These are phyloP conservation scores for Anas flavirostris DNA, from an alignment of 2,797 vertebrate species.

Conservation along the genomic window DNA sequence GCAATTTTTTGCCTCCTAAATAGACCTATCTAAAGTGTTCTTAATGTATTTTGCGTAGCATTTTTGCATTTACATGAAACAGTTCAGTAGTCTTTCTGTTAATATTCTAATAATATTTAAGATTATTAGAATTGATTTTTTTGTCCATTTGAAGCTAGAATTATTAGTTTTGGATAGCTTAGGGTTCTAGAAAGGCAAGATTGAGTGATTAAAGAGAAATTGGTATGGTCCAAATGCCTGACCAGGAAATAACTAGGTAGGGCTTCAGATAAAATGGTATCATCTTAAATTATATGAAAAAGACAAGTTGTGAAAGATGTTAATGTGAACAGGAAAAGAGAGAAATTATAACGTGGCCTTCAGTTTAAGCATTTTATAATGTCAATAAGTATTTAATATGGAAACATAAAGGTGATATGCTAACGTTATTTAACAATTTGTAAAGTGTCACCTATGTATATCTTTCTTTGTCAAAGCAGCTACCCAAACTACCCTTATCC, in stretches of 20 bases:
- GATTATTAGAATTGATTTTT: not conserved
- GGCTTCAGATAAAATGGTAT: not conserved
- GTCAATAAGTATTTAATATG: not conserved
- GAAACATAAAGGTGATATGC: not conserved
- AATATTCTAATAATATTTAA: not conserved
- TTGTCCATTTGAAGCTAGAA: not conserved
- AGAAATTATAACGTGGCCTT: not conserved
- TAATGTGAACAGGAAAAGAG: not conserved
- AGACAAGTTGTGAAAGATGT: not conserved
- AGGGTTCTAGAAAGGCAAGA: fast-evolving
- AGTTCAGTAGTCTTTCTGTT: not conserved
- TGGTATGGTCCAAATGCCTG: not conserved
- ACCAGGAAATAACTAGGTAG: not conserved
- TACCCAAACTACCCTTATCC: conserved; percentile 91
- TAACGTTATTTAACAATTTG: too few relatives aligned
- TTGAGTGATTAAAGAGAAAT: not conserved
- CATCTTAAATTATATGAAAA: not conserved
- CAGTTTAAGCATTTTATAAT: not conserved
- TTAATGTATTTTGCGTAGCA: not conserved
- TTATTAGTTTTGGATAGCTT: not conserved
- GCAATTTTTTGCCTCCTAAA: not conserved
- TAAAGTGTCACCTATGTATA: too few relatives aligned
- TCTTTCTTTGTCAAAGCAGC: conserved; percentile 73
- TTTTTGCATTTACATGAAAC: not conserved
- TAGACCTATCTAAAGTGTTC: not conserved